Conservation (phyloP, 2,888 invertebrate genomes). For the Adelognathus sp. region DNA sequence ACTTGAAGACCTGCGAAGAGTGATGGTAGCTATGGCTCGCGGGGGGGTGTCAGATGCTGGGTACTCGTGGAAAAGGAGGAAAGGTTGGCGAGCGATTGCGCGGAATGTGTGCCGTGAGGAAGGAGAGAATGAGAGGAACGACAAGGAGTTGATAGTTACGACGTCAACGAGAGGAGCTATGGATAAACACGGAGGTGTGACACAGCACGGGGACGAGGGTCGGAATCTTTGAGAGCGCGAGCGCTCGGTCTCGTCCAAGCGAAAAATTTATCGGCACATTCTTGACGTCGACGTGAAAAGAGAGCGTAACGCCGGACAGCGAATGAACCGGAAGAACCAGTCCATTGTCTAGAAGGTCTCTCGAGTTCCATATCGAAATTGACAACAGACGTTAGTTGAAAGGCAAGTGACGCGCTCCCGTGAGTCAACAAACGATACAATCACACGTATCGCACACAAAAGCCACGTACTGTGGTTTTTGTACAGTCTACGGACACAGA, state of each 20-base stretch:
- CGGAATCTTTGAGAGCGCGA: not conserved
- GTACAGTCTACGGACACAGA: no score
- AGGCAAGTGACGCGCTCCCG: not conserved
- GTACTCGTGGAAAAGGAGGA: constrained; percentile 39
- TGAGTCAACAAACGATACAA: not conserved
- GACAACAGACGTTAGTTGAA: not conserved
- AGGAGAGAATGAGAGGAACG: not conserved
- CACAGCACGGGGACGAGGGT: not conserved
- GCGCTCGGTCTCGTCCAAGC: not conserved
- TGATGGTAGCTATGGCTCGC: constrained; percentile 52
- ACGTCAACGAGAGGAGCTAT: not conserved
- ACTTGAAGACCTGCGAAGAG: constrained; percentile 42
- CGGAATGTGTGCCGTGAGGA: constrained; percentile 35
- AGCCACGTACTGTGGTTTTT: no score
- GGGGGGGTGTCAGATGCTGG: constrained; percentile 8
- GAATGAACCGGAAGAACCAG: constrained; percentile 25
- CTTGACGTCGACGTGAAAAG: constrained; percentile 26
- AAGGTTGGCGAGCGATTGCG: constrained; percentile 41
- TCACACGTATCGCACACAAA: no score
- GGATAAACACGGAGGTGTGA: not conserved
- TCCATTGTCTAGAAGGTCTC: not conserved
- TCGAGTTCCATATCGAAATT: constrained; percentile 19
- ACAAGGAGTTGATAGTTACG: not conserved
- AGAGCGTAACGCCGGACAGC: not conserved
- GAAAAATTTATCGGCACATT: constrained; percentile 12